A percentile compares a stretch with the other conserved stretches of the same genome.
Evolutionary conservation across 1,140 invertebrate species (phyloP).

Genomic region (Dysdera silvatica): DNA sequence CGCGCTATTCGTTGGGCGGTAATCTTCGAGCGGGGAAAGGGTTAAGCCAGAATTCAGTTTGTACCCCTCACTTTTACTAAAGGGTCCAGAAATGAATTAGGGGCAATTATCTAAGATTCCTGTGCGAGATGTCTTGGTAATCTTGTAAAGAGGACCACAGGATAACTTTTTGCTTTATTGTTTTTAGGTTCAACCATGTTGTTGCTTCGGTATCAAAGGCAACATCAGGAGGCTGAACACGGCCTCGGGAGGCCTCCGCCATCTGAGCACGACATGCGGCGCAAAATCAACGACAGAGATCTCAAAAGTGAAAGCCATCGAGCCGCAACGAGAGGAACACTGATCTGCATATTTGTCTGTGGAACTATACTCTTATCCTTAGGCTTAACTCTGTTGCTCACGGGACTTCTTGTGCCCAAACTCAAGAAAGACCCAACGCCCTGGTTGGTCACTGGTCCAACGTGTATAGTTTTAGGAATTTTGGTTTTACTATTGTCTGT

Average conservation of each 20-base stretch:
- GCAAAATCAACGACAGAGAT: conserved; percentile 21
- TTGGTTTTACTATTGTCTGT: conserved; percentile 24
- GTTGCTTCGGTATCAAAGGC: conserved; percentile 18
- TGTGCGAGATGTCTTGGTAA: too few relatives aligned
- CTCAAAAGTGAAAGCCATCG: conserved; percentile 7
- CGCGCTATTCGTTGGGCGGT: too few relatives aligned
- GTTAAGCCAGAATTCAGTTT: too few relatives aligned
- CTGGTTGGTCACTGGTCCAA: conserved; percentile 27
- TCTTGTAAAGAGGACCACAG: too few relatives aligned
- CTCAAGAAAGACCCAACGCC: conserved; percentile 15
- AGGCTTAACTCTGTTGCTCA: conserved; percentile 2
- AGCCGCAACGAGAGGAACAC: conserved; percentile 21
- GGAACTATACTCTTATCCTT: conserved; percentile 13
- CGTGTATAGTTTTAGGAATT: conserved; percentile 25
- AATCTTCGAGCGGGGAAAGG: too few relatives aligned
- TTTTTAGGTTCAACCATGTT: conserved; percentile 11
- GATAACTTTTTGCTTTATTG: too few relatives aligned
- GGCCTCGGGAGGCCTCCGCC: not conserved
- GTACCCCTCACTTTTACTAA: too few relatives aligned
- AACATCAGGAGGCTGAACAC: conserved; percentile 13
- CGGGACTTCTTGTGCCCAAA: conserved; percentile 9
- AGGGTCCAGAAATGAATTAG: too few relatives aligned
- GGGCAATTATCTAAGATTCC: too few relatives aligned
- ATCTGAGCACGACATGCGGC: conserved; percentile 10
- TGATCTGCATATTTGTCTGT: conserved; percentile 26